Evolutionary conservation across 2,888 invertebrate species (phyloP).

Genomic region (Perdita meconis): DNA sequence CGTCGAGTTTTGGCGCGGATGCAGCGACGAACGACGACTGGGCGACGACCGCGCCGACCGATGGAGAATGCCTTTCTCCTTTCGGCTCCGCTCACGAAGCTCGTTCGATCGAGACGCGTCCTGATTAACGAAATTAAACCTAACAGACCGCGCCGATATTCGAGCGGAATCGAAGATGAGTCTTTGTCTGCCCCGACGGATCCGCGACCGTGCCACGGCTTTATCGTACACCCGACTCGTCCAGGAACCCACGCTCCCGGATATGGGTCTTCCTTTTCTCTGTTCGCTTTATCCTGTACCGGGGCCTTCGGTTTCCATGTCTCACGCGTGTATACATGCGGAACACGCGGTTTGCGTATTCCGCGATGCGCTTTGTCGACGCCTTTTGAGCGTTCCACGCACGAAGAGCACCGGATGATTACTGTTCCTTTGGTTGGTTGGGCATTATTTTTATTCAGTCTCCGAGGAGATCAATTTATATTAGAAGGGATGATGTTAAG

Average conservation of each 20-base stretch:
- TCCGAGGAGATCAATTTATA: too few species aligned
- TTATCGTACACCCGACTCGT: constrained; percentile 5
- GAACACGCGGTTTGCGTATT: too few species aligned
- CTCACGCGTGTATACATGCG: too few species aligned
- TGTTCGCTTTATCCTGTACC: neutral
- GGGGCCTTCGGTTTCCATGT: too few species aligned
- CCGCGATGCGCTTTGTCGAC: too few species aligned
- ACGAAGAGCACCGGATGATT: too few species aligned
- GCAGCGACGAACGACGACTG: too few species aligned
- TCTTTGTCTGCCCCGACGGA: constrained; percentile 6
- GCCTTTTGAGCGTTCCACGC: too few species aligned
- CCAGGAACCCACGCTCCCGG: neutral
- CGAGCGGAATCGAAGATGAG: constrained; percentile 64
- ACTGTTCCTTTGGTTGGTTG: too few species aligned
- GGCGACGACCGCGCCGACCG: too few species aligned
- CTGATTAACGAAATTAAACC: constrained; percentile 72
- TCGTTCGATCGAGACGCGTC: constrained; percentile 71
- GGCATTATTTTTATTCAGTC: too few species aligned
- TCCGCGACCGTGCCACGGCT: neutral
- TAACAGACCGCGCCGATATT: constrained; percentile 64
- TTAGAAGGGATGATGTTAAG: too few species aligned
- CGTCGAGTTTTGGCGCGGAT: constrained; percentile 68
- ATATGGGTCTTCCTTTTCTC: neutral
- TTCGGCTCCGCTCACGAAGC: constrained; percentile 69
- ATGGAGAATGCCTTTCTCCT: constrained; percentile 68